Percentiles rank a stretch among this genome's conserved stretches.
Evolutionary conservation across 2,888 invertebrate species (phyloP).

Genomic region (Eupithecia subumbrata): DNA sequence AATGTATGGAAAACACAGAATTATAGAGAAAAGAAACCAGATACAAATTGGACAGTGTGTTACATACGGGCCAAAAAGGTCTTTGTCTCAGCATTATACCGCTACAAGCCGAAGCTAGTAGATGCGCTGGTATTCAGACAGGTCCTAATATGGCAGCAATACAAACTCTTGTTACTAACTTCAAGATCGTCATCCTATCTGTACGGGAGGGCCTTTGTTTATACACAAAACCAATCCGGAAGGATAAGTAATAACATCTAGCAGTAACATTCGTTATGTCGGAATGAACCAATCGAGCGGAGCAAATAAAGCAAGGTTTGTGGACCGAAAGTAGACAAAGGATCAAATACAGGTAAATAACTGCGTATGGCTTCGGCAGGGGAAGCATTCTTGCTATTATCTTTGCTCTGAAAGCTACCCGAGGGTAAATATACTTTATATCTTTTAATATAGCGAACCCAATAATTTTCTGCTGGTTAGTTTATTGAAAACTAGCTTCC

Average conservation of each 20-base stretch:
- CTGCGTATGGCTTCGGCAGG: conserved; percentile 68
- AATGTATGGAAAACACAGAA: no score
- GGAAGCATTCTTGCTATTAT: conserved; percentile 69
- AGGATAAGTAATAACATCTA: conserved; percentile 71
- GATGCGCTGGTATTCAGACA: no score
- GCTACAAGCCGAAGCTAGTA: no score
- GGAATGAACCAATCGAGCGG: conserved; percentile 76
- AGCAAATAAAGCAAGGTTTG: conserved; percentile 77
- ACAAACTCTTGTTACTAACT: no score
- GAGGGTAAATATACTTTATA: conserved; percentile 46
- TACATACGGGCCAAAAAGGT: no score
- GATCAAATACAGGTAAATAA: conserved; percentile 80
- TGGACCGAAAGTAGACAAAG: conserved; percentile 81
- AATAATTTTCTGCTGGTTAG: conserved; percentile 4
- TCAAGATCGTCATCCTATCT: not conserved
- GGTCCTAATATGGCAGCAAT: no score
- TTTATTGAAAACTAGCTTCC: not conserved
- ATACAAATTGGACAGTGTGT: no score
- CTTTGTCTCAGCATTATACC: no score
- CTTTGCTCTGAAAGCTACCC: conserved; percentile 58
- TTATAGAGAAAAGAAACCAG: no score
- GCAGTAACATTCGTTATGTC: conserved; percentile 72
- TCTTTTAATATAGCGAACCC: conserved; percentile 41
- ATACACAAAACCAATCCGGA: conserved; percentile 60
- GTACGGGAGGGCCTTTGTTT: not conserved